Evolutionary conservation across 2,113 vertebrate genomes (phyloP), one percentile per base, ranked within the genome.

Genomic region (Ctenomys sociabilis): DNA sequence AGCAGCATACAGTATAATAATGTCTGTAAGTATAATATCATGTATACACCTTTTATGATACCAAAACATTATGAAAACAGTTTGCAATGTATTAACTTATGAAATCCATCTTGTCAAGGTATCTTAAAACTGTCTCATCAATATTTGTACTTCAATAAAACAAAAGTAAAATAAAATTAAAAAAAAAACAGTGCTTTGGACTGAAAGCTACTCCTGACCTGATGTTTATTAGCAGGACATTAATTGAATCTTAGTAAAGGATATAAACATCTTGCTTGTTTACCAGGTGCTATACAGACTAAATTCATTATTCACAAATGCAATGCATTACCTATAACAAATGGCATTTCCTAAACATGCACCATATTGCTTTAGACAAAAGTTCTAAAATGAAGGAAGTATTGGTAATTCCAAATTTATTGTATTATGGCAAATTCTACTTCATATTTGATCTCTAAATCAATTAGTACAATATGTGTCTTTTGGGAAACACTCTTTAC

Each of bases 271-370:
- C 52, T 93, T 88, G 26, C 32, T 92, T 93, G n/a, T 72, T 93
- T 30, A 40, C 43, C 37, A 72, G 49, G 14, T 94, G 37, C 40
- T 89, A 64, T 35, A 22, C 45, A 93, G 61, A 94, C 30, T 73
- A 93, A 94, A 82, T 94, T 73, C 19, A 94, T 92, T 95, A 87
- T 94, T 96, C 24, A 84, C 54, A 90, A 96, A 92, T 64, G 73
- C 28, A 87, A 83, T 19, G 19, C 40, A 49, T 72, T 94, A 61
- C 63, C 37, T 84, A 32, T 92, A 96, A 90, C 11, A 84, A 75
- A 63, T 94, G 86, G 78, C 43, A 45, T 52, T 61, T 85, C 64
- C 35, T 86, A 86, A 21, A 35, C 35, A 68, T 40, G 43, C 52
- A 30, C 7, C 45, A 45, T n/a, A 84, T 59, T 72, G 12, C 37